These are phyloP conservation scores for Euwallacea fornicatus DNA, from an alignment of 1,140 invertebrate genomes.

Conservation along the genomic window DNA sequence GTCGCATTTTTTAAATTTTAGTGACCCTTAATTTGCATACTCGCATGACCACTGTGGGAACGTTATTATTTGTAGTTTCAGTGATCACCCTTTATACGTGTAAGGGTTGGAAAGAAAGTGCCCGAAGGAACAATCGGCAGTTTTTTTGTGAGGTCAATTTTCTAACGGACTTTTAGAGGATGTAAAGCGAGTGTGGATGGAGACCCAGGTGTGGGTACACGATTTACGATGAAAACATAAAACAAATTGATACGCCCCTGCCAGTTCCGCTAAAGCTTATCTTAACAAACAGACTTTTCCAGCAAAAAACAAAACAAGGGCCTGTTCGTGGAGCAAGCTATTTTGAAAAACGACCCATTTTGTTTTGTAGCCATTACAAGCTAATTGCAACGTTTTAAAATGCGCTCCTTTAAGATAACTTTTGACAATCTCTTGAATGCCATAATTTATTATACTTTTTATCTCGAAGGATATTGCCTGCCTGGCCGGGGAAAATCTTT, in stretches of 20 bases:
- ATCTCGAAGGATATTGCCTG: conserved; percentile 36
- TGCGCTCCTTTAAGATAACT: conserved; percentile 46
- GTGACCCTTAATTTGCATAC: conserved; percentile 44
- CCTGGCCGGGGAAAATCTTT: conserved; percentile 29
- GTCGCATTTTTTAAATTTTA: conserved; percentile 32
- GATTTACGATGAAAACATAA: not conserved
- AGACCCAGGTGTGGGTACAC: too few species aligned
- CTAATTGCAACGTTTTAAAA: conserved; percentile 54
- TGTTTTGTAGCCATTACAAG: conserved; percentile 51
- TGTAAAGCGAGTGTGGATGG: too few species aligned
- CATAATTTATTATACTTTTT: conserved; percentile 48
- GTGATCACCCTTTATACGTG: not conserved
- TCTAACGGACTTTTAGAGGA: conserved; percentile 13
- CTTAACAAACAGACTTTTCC: conserved; percentile 16
- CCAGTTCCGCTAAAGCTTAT: conserved; percentile 16
- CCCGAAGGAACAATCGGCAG: too few species aligned
- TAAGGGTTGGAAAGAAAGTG: too few species aligned
- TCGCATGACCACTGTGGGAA: conserved; percentile 41
- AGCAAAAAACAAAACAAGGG: conserved; percentile 26
- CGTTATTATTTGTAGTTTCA: not conserved
- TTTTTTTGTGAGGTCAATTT: conserved; percentile 8
- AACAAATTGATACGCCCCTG: not conserved
- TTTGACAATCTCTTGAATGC: conserved; percentile 48
- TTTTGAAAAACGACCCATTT: conserved; percentile 55
- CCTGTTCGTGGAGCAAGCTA: conserved; percentile 44